Conservation (phyloP, 2,797 vertebrate species). For the Dallia pectoralis region DNA sequence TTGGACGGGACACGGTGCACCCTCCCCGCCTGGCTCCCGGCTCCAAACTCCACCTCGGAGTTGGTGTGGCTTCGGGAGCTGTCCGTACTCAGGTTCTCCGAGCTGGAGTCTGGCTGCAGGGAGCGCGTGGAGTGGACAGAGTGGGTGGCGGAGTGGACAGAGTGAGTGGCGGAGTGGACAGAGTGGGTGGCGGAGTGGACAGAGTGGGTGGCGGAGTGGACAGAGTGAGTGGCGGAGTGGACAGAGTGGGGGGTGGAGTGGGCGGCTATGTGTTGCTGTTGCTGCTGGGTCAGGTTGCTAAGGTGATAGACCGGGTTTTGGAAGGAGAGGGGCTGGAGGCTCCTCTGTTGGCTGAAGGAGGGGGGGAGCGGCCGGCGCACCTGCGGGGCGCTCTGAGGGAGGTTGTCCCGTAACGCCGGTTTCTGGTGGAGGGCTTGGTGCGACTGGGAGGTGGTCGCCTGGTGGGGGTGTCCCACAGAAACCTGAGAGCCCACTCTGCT, state of each 20-base stretch:
- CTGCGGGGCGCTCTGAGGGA: constrained; percentile 90
- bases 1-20: constrained; percentile 71
- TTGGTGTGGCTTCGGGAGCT: constrained; percentile 85
- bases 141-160: constrained; percentile 49
- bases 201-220: constrained; percentile 40
- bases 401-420: constrained; percentile 64
- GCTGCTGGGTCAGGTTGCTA: constrained; percentile 72
- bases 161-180: constrained; percentile 39
- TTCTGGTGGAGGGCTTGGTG: constrained; percentile 77
- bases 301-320: constrained; percentile 96
- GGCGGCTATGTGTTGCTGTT: constrained; percentile 11
- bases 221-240: constrained; percentile 32
- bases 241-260: constrained; percentile 46
- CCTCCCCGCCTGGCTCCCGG: constrained; percentile 53
- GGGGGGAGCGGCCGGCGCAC: constrained; percentile 84
- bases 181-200: constrained; percentile 50
- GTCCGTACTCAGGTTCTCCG: constrained; percentile 89
- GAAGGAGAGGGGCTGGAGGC: constrained; percentile 89
- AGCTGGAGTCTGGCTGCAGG: constrained; percentile 83
- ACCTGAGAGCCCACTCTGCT: constrained; percentile 81
- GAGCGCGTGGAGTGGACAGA: constrained; percentile 46
- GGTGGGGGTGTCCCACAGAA: constrained; percentile 76
- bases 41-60: constrained; percentile 67
- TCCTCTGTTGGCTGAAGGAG: constrained; percentile 82
- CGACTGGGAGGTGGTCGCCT: constrained; percentile 66